phyloP scores from a whole-genome alignment of 2,888 invertebrate species.

The Eupithecia insigniata region DNA sequence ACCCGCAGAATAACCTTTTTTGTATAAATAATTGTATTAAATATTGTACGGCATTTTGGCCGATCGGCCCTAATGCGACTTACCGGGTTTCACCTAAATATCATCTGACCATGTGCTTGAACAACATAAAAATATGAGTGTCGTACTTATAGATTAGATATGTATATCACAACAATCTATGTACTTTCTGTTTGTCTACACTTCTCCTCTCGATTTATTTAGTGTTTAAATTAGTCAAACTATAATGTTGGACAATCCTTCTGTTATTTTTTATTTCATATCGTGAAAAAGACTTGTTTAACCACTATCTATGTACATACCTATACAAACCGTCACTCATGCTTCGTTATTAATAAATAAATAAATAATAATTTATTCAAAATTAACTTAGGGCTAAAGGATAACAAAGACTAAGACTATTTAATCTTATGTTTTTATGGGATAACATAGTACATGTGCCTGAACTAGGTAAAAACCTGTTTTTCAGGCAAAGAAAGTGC shows the following conservation, averaged over 20 bases:
- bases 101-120: not conserved
- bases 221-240: not conserved
- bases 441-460: too few relatives aligned
- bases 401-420: too few relatives aligned
- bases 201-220: not conserved
- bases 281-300: not conserved
- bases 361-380: too few relatives aligned
- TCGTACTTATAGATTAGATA: not conserved
- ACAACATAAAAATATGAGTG: not conserved
- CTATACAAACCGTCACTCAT: not conserved
- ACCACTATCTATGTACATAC: not conserved
- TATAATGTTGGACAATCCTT: not conserved
- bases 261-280: not conserved
- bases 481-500: too few relatives aligned
- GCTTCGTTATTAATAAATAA: too few relatives aligned
- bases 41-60: too few relatives aligned
- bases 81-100: not conserved
- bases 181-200: not conserved
- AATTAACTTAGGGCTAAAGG: too few relatives aligned
- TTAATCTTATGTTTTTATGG: too few relatives aligned
- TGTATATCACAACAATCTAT: not conserved
- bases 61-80: not conserved
- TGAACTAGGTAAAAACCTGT: too few relatives aligned
- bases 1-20: not conserved
- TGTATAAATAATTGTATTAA: not conserved